Conservation (phyloP, 2,888 invertebrate species). For the Oxytorus armatus region DNA sequence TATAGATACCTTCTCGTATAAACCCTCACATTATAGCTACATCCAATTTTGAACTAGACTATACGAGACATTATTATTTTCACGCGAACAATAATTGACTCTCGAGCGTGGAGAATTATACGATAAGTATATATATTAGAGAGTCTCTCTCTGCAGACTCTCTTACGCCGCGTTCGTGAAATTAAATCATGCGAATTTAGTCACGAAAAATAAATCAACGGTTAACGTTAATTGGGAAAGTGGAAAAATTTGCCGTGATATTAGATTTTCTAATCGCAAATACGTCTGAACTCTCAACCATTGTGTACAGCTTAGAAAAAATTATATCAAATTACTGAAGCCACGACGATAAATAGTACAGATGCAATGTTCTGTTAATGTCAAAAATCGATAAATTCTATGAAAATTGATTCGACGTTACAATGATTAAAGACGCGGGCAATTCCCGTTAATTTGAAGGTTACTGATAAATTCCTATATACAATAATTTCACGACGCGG, state of each 20-base stretch:
- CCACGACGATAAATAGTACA: too few relatives aligned
- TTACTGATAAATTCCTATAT: not conserved
- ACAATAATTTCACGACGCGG: not conserved
- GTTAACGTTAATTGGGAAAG: too few relatives aligned
- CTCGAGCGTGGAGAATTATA: slow-evolving; percentile 25
- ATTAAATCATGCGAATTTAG: slow-evolving; percentile 28
- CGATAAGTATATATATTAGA: not conserved
- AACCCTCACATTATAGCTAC: slow-evolving; percentile 55
- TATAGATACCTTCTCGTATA: slow-evolving; percentile 58
- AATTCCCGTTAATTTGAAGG: too few relatives aligned
- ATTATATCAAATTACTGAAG: too few relatives aligned
- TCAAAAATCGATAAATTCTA: too few relatives aligned
- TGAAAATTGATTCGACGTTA: too few relatives aligned
- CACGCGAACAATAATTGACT: slow-evolving; percentile 48
- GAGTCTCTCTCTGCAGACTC: slow-evolving; percentile 12
- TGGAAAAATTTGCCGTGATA: too few relatives aligned
- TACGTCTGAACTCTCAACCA: too few relatives aligned
- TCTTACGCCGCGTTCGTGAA: slow-evolving; percentile 10
- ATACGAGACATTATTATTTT: slow-evolving; percentile 50
- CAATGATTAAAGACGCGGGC: too few relatives aligned
- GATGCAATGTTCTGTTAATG: too few relatives aligned
- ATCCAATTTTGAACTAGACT: slow-evolving; percentile 63
- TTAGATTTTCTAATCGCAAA: not conserved
- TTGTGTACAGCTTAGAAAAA: too few relatives aligned
- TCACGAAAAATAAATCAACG: slow-evolving; percentile 3